Evolutionary conservation across 2,113 vertebrate species (phyloP).

Genomic region (Engystomops pustulosus): DNA sequence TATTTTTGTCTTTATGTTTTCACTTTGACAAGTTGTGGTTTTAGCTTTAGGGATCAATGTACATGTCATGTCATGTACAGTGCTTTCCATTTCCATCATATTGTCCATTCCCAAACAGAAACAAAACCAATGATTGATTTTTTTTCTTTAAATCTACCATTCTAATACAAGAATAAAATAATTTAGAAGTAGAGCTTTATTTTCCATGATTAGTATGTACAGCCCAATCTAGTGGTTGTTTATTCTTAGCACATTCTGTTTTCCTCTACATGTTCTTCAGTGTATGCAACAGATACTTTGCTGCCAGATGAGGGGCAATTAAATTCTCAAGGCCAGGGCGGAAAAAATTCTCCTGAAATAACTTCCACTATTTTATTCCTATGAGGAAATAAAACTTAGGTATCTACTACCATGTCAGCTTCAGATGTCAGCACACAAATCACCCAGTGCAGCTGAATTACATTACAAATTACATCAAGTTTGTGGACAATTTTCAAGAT

Average conservation of each 20-base stretch:
- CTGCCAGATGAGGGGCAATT: constrained; percentile 48
- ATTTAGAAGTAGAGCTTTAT: neutral
- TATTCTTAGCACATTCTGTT: constrained; percentile 18
- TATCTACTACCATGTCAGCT: constrained; percentile 60
- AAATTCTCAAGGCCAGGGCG: constrained; percentile 56
- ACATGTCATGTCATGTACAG: too few species aligned
- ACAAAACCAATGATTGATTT: neutral
- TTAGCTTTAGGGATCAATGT: too few species aligned
- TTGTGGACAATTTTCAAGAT: constrained; percentile 55
- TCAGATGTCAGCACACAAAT: constrained; percentile 59
- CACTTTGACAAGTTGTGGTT: too few species aligned
- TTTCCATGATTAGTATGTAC: neutral
- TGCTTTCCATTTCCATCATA: too few species aligned
- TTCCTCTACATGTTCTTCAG: constrained; percentile 13
- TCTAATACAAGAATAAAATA: neutral
- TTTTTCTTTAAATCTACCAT: neutral
- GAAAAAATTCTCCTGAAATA: constrained; percentile 55
- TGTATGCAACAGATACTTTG: constrained; percentile 2
- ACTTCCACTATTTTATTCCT: constrained; percentile 58
- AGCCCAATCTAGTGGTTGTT: neutral
- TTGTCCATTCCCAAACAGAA: too few species aligned
- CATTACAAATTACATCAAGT: constrained; percentile 60
- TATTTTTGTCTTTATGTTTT: too few species aligned
- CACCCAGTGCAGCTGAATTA: constrained; percentile 56
- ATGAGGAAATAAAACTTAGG: constrained; percentile 60